Base-by-base conservation (phyloP, 1,140 invertebrate genomes). In the Listronotus oregonensis region DNA sequence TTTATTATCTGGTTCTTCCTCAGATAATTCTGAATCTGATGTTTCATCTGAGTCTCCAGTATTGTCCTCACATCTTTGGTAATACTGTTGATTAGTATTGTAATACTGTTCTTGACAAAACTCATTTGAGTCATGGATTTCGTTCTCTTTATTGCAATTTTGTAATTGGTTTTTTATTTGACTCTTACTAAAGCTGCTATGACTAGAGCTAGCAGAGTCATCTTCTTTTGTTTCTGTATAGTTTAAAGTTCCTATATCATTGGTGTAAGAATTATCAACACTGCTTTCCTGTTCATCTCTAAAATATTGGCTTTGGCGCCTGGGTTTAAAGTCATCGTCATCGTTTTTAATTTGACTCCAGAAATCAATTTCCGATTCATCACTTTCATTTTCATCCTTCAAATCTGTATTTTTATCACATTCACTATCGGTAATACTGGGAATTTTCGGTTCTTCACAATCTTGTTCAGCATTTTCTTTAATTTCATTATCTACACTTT, bases 311-410 rank as follows among this genome's bases (percentile, higher is more conserved):
- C 18, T 66, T 27, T 14, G 44, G 60, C 47, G 42, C 40, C 56
- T 62, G 15, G 54, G 58, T 15, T 14, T 43, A 57, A 59, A 66
- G 14, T 64, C 61, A 21, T 68, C 61, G 9, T 68, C 67, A 27
- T 77, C 70, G 34, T 56, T 72, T 60, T 75, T 58, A 60, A 67
- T 57, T 71, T 67, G 65, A 63, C 68, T 69, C 72, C 71, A 70
- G 66, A 72, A 64, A 52, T 69, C 60, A 50, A 73, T 60, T 59
- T 73, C 61, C 6, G 46, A 57, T 27, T 17, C 52, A n/a, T 56
- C 51, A 18, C 37, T 40, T 12, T 55, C 32, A 8, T 49, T 37
- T 21, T 54, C 49, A 14, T 15, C 27, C 4, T 52, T 17, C 9
- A 21, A 31, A 44, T 52, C 11, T 7, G 15, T 11, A 39, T 57